phyloP scores from a whole-genome alignment of 64 coral and sea anemone genomes.

The Anthopleura sola region DNA sequence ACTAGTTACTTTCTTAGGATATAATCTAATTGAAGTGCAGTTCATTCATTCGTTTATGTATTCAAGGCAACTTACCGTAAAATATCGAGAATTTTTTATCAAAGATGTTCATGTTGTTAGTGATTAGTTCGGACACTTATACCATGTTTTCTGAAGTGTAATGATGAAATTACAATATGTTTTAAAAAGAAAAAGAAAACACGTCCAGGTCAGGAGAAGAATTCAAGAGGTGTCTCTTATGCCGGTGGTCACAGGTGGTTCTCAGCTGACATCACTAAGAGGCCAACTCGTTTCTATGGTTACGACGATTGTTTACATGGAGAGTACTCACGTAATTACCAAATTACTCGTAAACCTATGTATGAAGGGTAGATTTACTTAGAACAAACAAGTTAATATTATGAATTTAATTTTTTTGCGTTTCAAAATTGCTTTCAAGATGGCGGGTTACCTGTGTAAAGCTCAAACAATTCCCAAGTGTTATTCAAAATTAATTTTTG shows the following conservation, averaged over 20 bases:
- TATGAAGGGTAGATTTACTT: not conserved
- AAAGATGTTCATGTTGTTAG: not conserved
- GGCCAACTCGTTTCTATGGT: not conserved
- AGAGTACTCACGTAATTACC: not conserved
- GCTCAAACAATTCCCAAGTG: no score
- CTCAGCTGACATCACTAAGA: not conserved
- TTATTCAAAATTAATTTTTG: no score
- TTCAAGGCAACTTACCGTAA: not conserved
- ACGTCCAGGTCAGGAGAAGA: not conserved
- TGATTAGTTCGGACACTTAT: not conserved
- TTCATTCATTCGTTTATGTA: not conserved
- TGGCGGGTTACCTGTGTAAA: no score
- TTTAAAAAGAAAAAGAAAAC: not conserved
- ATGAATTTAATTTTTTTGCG: no score
- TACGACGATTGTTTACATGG: not conserved
- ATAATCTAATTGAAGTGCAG: no score
- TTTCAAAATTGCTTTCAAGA: no score
- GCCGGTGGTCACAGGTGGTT: conserved; percentile 7
- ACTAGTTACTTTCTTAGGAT: no score
- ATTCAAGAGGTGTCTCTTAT: not conserved
- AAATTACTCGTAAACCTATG: not conserved
- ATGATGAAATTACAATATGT: not conserved
- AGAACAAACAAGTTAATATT: no score
- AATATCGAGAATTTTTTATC: not conserved
- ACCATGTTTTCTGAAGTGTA: not conserved